Base-by-base conservation (phyloP, 2,797 vertebrate genomes). In the Pangasius krempfi region DNA sequence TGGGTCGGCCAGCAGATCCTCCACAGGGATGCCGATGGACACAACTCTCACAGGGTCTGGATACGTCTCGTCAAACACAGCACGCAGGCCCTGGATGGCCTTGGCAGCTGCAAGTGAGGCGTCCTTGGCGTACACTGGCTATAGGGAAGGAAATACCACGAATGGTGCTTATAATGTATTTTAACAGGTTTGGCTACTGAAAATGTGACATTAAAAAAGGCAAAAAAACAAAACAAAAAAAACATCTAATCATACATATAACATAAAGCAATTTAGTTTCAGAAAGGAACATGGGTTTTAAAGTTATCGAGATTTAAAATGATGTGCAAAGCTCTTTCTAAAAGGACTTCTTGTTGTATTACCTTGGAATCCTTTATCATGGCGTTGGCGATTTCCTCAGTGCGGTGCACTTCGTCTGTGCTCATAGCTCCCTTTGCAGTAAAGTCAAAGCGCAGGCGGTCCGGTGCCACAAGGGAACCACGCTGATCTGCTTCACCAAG, bases 21-120 rank as follows among this genome's bases (percentile, higher is more conserved):
- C 95, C 22, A 99, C 97, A 0, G 98, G 97, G 73, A 98, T 93
- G 4, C 99, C 99, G 3, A 99, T 96, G 0, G 99, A 99, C 82
- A 99, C 98, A 0, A 99, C 98, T 1, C 98, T 95, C 52, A 99
- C 98, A 0, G 99, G 99, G 93, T 99, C 98, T 0, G 99, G 98
- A 91, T 99, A 99, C 1, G 99, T 99, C 94, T 99, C 99, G 0
- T 99, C 98, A 87, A 99, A 99, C 88, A 99, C 98, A 0, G 99
- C 98, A 0, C 99, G 95, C 91, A 99, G 95, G 9, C 98, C 99
- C 93, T 99, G 98, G 91, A 99, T 98, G 62, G 98, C 98, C 94
- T 99, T 99, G 50, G 99, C 99, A 80, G 95, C 95, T 3, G 98
- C 98, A 0, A 99, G 96, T 0, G 98, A 93, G 18, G 97, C 95